These are phyloP conservation scores for Pachycephus smyrnensis DNA, from an alignment of 2,888 invertebrate genomes.

Conservation along the genomic window DNA sequence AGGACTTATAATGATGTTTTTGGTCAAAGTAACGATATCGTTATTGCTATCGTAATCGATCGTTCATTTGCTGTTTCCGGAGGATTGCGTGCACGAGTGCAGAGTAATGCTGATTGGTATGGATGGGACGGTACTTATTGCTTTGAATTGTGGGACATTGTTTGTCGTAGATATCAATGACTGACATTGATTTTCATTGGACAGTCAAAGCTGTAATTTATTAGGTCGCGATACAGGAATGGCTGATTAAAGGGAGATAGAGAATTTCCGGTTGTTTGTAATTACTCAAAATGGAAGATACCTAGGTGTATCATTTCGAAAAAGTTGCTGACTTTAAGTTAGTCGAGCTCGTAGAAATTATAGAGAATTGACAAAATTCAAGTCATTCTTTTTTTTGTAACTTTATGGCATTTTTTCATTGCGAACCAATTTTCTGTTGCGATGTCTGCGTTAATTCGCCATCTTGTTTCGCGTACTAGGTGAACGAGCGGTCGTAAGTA, in stretches of 20 bases:
- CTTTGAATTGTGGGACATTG: not conserved
- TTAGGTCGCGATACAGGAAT: not conserved
- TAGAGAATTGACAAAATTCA: not conserved
- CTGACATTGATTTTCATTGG: not conserved
- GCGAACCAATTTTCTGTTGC: no score
- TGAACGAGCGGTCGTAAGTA: no score
- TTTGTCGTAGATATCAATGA: not conserved
- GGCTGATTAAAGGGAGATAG: not conserved
- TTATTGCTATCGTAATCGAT: not conserved
- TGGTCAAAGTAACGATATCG: not conserved
- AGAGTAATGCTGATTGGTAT: not conserved
- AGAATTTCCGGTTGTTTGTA: not conserved
- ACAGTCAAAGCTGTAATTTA: not conserved
- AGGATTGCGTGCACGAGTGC: not conserved
- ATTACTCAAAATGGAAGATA: no score
- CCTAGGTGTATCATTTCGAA: no score
- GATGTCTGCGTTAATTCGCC: no score
- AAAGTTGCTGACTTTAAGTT: no score
- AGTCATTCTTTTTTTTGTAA: no score
- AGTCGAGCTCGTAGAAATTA: not conserved
- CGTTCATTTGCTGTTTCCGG: not conserved
- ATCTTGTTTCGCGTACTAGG: no score
- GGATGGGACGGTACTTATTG: not conserved
- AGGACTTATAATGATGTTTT: not conserved
- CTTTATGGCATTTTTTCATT: no score